These are phyloP conservation scores for Xenotilapia leptura DNA, from an alignment of 2,113 vertebrate genomes.

Conservation along the genomic window DNA sequence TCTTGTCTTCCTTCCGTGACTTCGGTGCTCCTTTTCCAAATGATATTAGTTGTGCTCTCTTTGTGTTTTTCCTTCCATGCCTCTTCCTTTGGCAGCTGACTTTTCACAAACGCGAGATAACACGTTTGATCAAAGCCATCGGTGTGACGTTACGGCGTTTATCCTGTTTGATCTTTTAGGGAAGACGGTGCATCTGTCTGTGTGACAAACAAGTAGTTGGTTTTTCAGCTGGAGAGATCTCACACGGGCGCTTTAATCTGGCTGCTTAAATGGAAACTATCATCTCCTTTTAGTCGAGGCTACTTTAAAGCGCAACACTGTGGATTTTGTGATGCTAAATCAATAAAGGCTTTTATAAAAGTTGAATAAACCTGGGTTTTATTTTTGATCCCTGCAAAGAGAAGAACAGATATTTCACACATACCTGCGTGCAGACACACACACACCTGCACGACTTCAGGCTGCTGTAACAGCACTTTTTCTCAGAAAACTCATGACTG, in stretches of 20 bases:
- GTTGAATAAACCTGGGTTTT: slow-evolving; percentile 1
- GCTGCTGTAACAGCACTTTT: slow-evolving; percentile 33
- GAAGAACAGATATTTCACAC: not conserved
- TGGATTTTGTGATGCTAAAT: not conserved
- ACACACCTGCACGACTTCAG: slow-evolving; percentile 26
- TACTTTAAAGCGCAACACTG: not conserved
- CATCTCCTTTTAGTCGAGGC: not conserved
- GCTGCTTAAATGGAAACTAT: not conserved
- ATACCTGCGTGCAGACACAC: not conserved
- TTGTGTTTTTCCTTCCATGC: not conserved
- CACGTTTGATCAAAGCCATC: not conserved
- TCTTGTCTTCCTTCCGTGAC: not conserved
- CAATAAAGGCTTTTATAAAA: not conserved
- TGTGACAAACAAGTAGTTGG: not conserved
- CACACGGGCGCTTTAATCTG: not conserved
- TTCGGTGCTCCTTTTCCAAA: not conserved
- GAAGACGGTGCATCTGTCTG: not conserved
- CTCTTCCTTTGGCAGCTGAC: not conserved
- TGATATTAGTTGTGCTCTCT: not conserved
- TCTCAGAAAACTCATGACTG: slow-evolving; percentile 25
- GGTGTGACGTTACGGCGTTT: not conserved
- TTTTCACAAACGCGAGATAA: not conserved
- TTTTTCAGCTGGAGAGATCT: not conserved
- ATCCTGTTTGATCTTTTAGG: not conserved
- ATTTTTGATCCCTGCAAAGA: not conserved